Evolutionary conservation across 2,888 invertebrate species (phyloP).

Genomic region (Scrobipalpa atriplicella): DNA sequence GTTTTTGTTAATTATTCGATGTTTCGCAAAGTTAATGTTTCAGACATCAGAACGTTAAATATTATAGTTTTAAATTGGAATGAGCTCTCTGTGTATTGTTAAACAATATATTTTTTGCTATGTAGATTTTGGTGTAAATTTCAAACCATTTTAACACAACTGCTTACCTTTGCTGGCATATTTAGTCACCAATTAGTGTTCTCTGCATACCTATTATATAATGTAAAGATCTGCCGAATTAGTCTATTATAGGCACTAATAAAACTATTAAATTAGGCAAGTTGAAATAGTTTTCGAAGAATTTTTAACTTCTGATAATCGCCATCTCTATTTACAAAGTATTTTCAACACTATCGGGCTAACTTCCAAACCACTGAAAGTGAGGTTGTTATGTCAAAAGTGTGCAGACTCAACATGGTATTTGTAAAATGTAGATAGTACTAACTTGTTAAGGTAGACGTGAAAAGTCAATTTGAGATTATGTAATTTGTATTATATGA

Average conservation of each 20-base stretch:
- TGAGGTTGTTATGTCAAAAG: slow-evolving; percentile 45
- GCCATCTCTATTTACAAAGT: slow-evolving; percentile 60
- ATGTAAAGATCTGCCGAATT: slow-evolving; percentile 75
- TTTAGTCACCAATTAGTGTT: slow-evolving; percentile 71
- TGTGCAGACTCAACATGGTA: slow-evolving; percentile 54
- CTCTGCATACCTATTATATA: slow-evolving; percentile 56
- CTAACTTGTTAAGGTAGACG: slow-evolving; percentile 67
- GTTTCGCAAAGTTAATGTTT: slow-evolving; percentile 77
- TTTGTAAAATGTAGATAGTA: slow-evolving; percentile 67
- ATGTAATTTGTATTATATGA: slow-evolving; percentile 55
- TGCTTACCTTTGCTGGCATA: slow-evolving; percentile 35
- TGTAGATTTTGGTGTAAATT: slow-evolving; percentile 21
- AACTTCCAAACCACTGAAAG: slow-evolving; percentile 49
- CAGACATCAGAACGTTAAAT: slow-evolving; percentile 53
- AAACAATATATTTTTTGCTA: slow-evolving; percentile 30
- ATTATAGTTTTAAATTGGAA: slow-evolving; percentile 42
- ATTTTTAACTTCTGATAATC: slow-evolving; percentile 62
- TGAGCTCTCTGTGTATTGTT: slow-evolving; percentile 25
- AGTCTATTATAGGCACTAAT: slow-evolving; percentile 70
- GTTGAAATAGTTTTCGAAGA: slow-evolving; percentile 66
- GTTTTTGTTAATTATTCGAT: slow-evolving; percentile 76
- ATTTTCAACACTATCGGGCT: slow-evolving; percentile 52
- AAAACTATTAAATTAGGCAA: slow-evolving; percentile 55
- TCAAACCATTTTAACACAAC: background rate
- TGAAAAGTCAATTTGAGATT: slow-evolving; percentile 65